Conservation (phyloP, 2,797 vertebrate species). For the Scyliorhinus canicula region DNA sequence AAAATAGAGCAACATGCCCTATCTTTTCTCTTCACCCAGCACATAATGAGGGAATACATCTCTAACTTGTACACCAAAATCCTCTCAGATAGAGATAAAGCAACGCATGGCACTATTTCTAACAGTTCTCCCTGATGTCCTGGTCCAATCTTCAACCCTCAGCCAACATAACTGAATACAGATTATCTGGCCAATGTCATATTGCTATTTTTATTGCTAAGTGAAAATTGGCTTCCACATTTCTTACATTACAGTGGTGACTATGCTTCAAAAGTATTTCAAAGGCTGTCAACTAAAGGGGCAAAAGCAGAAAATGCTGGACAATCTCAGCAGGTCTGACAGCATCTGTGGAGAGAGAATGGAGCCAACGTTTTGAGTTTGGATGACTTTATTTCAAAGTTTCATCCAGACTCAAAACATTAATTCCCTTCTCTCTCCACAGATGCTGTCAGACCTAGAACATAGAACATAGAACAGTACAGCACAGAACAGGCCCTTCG, state of each 20-base stretch:
- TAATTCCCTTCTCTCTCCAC: no score
- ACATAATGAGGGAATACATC: background rate
- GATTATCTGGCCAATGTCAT: background rate
- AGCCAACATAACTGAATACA: background rate
- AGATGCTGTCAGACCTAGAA: no score
- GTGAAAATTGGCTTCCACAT: background rate
- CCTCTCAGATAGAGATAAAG: background rate
- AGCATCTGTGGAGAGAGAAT: no score
- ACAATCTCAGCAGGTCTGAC: no score
- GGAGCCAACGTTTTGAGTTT: no score
- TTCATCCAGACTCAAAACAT: no score
- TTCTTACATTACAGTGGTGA: background rate
- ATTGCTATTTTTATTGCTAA: background rate
- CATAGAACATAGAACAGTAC: no score
- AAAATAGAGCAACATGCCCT: background rate
- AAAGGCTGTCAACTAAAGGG: background rate
- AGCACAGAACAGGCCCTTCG: no score
- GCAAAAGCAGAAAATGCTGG: no score
- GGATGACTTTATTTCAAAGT: no score
- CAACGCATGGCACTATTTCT: background rate
- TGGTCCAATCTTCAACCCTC: background rate
- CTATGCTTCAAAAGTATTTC: background rate
- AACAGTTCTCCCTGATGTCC: background rate
- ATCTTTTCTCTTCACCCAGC: background rate
- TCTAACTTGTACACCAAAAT: background rate